A percentile compares a stretch with the other conserved stretches of the same genome.
These are phyloP conservation scores for Thalpophila matura DNA, from an alignment of 2,888 invertebrate genomes.

Conservation along the genomic window DNA sequence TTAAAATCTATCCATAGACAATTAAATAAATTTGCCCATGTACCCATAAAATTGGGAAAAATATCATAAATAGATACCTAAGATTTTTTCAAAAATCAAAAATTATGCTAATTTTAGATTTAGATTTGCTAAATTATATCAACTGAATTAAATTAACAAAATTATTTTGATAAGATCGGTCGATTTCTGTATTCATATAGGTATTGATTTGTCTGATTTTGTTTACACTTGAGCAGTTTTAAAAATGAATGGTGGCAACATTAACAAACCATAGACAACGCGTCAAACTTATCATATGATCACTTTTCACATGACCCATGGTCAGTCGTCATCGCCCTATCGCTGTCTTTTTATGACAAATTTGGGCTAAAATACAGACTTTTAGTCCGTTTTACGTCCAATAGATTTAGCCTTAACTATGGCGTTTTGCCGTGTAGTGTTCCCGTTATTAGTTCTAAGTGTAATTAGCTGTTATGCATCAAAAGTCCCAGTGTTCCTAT, in stretches of 20 bases:
- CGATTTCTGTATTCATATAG: too few species aligned
- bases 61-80: not conserved
- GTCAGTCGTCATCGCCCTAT: conserved; percentile 82
- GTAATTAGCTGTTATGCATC: conserved; percentile 77
- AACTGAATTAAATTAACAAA: too few species aligned
- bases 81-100: not conserved
- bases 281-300: conserved; percentile 88
- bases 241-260: conserved; percentile 57
- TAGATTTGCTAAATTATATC: too few species aligned
- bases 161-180: too few species aligned
- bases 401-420: conserved; percentile 79
- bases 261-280: conserved; percentile 75
- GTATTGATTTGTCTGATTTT: not conserved
- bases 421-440: conserved; percentile 86
- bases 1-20: conserved; percentile 28
- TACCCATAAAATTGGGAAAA: conserved; percentile 22
- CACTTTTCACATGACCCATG: conserved; percentile 89
- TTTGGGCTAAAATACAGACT: conserved; percentile 77
- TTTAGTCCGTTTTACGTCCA: conserved; percentile 82
- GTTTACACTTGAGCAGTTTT: not conserved
- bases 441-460: conserved; percentile 83
- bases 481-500: conserved; percentile 91
- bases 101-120: not conserved
- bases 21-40: not conserved
- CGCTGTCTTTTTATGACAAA: conserved; percentile 80